phyloP scores from a whole-genome alignment of 2,888 invertebrate genomes.

The Drosophila demipolita region DNA sequence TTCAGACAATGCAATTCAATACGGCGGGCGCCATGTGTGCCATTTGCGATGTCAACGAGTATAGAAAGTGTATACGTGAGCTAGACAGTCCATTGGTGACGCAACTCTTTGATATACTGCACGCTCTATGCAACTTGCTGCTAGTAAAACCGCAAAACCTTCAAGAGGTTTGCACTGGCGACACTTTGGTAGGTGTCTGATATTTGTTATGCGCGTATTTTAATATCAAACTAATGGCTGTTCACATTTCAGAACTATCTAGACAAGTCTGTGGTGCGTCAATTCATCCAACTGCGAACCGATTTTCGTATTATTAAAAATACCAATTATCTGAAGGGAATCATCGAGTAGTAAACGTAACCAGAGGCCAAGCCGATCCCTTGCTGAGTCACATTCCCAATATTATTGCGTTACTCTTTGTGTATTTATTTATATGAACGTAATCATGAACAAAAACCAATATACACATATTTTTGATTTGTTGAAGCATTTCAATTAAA shows the following conservation, averaged over 20 bases:
- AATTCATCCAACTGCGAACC: constrained; percentile 96
- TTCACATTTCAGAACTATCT: constrained; percentile 91
- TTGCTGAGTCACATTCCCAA: constrained; percentile 66
- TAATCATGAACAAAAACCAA: constrained; percentile 49
- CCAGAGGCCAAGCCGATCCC: neutral
- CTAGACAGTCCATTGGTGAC: constrained; percentile 91
- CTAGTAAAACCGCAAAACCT: constrained; percentile 98
- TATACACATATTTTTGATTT: constrained; percentile 36
- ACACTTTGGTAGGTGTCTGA: constrained; percentile 91
- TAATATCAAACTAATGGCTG: constrained; percentile 7
- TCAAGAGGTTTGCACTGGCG: constrained; percentile 97
- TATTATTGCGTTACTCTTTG: constrained; percentile 28
- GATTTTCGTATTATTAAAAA: constrained; percentile 95
- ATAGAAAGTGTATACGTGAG: constrained; percentile 93
- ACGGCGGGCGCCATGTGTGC: constrained; percentile 98
- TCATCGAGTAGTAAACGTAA: constrained; percentile 83
- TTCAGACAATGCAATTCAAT: constrained; percentile 97
- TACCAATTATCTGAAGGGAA: constrained; percentile 87
- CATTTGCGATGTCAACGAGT: constrained; percentile 99
- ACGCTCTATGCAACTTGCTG: constrained; percentile 97
- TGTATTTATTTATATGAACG: constrained; percentile 48
- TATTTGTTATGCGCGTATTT: neutral
- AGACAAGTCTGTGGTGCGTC: constrained; percentile 94
- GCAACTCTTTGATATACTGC: constrained; percentile 97
- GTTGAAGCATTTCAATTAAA: constrained; percentile 60